These are phyloP conservation scores for Luidia sarsii DNA, from an alignment of 53 echinoderm and acorn worm genomes.

Conservation along the genomic window DNA sequence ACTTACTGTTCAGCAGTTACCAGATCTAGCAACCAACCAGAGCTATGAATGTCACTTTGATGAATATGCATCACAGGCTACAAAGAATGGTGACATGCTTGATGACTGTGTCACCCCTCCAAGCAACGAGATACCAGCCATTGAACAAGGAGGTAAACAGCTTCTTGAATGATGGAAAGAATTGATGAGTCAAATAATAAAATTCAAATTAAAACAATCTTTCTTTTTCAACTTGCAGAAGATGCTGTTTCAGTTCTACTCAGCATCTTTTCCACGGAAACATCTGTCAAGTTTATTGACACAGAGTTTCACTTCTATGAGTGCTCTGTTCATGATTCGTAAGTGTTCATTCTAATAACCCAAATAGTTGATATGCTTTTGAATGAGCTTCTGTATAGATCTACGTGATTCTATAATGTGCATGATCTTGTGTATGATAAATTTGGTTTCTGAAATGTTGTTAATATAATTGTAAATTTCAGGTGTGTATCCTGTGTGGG, in stretches of 20 bases:
- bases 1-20: conserved; percentile 42
- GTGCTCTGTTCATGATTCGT: conserved; percentile 62
- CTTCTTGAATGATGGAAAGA: too few relatives aligned
- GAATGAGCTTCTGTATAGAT: too few relatives aligned
- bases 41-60: conserved; percentile 41
- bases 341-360: too few relatives aligned
- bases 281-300: conserved; percentile 65
- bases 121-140: conserved; percentile 21
- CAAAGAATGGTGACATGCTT: conserved; percentile 24
- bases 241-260: conserved; percentile 67
- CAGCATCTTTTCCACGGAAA: conserved; percentile 67
- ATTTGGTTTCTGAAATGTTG: too few relatives aligned
- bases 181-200: too few relatives aligned
- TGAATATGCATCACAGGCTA: not conserved
- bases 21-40: conserved; percentile 7
- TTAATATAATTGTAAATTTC: too few relatives aligned
- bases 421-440: too few relatives aligned
- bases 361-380: too few relatives aligned
- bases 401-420: too few relatives aligned
- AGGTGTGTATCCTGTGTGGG: conserved; percentile 72
- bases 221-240: too few relatives aligned
- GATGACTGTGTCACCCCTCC: conserved; percentile 43
- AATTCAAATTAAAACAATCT: too few relatives aligned
- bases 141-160: conserved; percentile 34
- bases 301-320: conserved; percentile 74